Evolutionary conservation across 2,888 invertebrate genomes (phyloP).

Genomic region (Synanthedon vespiformis): DNA sequence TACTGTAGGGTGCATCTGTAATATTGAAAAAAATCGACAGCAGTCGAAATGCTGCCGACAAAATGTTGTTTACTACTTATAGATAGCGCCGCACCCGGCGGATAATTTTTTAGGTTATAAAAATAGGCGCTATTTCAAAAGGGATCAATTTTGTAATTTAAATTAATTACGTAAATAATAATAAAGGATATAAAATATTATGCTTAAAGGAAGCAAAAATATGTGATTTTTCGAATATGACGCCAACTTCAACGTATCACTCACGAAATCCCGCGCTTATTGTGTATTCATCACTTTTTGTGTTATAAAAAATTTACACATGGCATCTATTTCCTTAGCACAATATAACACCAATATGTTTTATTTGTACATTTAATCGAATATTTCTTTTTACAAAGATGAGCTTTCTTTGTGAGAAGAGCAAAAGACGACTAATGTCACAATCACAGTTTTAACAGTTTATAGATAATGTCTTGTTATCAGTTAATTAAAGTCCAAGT

Average conservation of each 20-base stretch:
- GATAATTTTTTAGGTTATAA: conserved; percentile 50
- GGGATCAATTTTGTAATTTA: too few species aligned
- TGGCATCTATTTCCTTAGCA: too few species aligned
- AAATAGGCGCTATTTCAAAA: conserved; percentile 1
- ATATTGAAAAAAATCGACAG: conserved; percentile 9
- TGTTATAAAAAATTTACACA: too few species aligned
- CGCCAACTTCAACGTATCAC: conserved; percentile 36
- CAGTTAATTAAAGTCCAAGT: too few species aligned
- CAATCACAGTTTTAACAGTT: conserved; percentile 2
- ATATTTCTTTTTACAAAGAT: conserved; percentile 6
- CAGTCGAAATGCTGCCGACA: background rate
- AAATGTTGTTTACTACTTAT: conserved; percentile 6
- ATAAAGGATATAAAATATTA: too few species aligned
- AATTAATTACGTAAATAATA: too few species aligned
- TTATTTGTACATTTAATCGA: too few species aligned
- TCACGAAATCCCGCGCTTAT: conserved; percentile 58
- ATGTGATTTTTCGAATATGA: conserved; percentile 19
- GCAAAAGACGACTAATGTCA: conserved; percentile 18
- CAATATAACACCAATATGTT: too few species aligned
- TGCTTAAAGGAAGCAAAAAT: background rate
- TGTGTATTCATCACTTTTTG: conserved; percentile 9
- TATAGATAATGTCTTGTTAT: background rate
- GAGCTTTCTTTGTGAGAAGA: conserved; percentile 35
- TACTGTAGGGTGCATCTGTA: conserved; percentile 36
- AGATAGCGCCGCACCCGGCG: conserved; percentile 39